phyloP scores from a whole-genome alignment of 2,113 vertebrate genomes.

The Percina caprodes region DNA sequence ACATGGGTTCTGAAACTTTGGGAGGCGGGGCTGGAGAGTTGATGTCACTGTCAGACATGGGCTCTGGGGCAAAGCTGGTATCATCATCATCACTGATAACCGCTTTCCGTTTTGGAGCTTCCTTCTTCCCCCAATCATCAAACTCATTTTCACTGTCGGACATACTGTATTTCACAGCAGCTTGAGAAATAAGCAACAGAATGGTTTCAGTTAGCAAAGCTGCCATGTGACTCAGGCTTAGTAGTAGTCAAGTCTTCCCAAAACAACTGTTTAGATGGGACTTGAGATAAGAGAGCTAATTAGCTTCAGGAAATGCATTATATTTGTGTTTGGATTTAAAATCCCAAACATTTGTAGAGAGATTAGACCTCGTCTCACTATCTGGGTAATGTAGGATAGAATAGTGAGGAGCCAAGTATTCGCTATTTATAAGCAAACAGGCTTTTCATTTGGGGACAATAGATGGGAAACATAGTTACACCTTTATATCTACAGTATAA shows the following conservation, averaged over 20 bases:
- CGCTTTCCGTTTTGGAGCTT: constrained; percentile 38
- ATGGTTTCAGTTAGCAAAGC: neutral
- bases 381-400: neutral
- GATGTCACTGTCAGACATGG: constrained; percentile 48
- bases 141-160: constrained; percentile 82
- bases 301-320: constrained; percentile 25
- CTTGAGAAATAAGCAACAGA: constrained; percentile 31
- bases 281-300: constrained; percentile 4
- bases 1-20: constrained; percentile 67
- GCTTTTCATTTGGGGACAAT: neutral
- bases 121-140: constrained; percentile 53
- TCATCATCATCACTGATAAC: constrained; percentile 55
- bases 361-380: neutral
- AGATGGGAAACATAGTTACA: neutral
- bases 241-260: neutral
- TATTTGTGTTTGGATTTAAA: neutral
- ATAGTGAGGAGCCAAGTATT: neutral
- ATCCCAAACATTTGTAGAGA: neutral
- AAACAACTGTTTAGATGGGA: neutral
- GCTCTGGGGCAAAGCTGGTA: constrained; percentile 57
- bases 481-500: neutral
- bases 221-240: neutral
- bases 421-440: neutral
- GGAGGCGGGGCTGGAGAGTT: constrained; percentile 58
- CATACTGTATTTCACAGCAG: constrained; percentile 69